Evolutionary conservation across 2,888 invertebrate species (phyloP), one percentile per base, ranked within the genome.

Genomic region (Dryococelus australis): DNA sequence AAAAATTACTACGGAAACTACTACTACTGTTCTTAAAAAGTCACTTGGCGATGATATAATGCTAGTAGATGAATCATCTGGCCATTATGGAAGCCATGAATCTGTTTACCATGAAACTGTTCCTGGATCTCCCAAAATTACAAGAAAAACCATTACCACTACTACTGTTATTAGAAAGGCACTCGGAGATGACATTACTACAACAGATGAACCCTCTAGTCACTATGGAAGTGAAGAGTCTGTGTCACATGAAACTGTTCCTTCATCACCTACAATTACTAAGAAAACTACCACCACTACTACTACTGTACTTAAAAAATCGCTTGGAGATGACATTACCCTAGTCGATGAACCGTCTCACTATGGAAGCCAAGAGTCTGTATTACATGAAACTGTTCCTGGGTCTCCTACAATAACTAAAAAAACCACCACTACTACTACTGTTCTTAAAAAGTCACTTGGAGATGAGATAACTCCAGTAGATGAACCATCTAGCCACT

Each of bases 101-200:
- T 65, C 65, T 65, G 65, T 65, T 16, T 65, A 8, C 65, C 83
- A 27, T 27, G 83, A 83, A 43, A 43, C 12, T 83, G 35, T 28
- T 83, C 35, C 43, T 26, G 83, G 83, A 12, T 83, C 83, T 83
- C 83, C 83, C 28, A 83, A 16, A 65, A 65, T n/a, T 65, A n/a
- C 65, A 16, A 65, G 24, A 24, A 65, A 65, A 65, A 65, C 65
- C 6, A 65, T 24, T 65, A 65, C 65, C n/a, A 83, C 83, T 83
- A 83, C 83, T 28, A 83, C 83, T 35, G 43, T 43, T 35, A 12
- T 35, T 43, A 83, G 12, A 65, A 65, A 65, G n/a, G 10, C 65
- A 65, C 65, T 65, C 24, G 65, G 65, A 65, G 65, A 65, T 65
- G 65, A 65, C 24, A 65, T 65, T 12, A 43, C 26, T 6, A 16